A percentile compares a stretch with the other conserved stretches of the same genome.
Evolutionary conservation across 2,113 vertebrate genomes (phyloP).

Genomic region (Maccullochella peelii): DNA sequence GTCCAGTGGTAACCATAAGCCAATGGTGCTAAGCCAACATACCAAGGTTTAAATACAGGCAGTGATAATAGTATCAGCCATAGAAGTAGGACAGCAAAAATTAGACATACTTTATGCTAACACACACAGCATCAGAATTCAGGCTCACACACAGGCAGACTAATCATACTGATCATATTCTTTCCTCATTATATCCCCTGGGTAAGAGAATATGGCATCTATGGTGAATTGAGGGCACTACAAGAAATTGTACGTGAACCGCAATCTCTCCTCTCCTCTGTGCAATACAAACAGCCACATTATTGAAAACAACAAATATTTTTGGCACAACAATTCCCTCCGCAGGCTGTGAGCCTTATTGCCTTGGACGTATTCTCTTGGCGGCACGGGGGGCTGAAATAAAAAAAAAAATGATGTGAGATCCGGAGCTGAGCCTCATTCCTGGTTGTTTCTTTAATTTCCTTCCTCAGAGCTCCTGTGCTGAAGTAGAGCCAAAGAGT

Average conservation of each 20-base stretch:
- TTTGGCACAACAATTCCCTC: conserved; percentile 64
- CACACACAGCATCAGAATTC: conserved; percentile 31
- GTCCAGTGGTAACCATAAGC: conserved; percentile 22
- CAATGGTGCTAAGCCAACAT: conserved; percentile 15
- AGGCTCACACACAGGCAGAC: conserved; percentile 39
- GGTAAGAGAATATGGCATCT: conserved; percentile 32
- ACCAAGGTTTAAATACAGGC: conserved; percentile 30
- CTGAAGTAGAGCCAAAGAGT: conserved; percentile 45
- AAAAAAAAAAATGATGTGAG: conserved; percentile 30
- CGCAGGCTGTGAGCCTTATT: conserved; percentile 58
- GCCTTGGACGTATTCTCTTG: conserved; percentile 53
- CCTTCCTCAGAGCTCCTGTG: conserved; percentile 55
- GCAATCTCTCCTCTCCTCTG: conserved; percentile 29
- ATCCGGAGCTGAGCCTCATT: conserved; percentile 32
- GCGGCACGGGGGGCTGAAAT: background rate
- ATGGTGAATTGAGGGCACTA: conserved; percentile 56
- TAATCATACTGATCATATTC: conserved; percentile 59
- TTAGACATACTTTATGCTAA: conserved; percentile 3
- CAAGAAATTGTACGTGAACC: conserved; percentile 39
- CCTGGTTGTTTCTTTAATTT: conserved; percentile 56
- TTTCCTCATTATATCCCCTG: conserved; percentile 29
- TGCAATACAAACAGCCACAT: conserved; percentile 56
- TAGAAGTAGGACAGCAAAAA: conserved; percentile 18
- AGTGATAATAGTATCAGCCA: conserved; percentile 14
- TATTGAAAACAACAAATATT: conserved; percentile 72